phyloP scores from a whole-genome alignment of 2,888 invertebrate species.

The Melanostoma scalare region DNA sequence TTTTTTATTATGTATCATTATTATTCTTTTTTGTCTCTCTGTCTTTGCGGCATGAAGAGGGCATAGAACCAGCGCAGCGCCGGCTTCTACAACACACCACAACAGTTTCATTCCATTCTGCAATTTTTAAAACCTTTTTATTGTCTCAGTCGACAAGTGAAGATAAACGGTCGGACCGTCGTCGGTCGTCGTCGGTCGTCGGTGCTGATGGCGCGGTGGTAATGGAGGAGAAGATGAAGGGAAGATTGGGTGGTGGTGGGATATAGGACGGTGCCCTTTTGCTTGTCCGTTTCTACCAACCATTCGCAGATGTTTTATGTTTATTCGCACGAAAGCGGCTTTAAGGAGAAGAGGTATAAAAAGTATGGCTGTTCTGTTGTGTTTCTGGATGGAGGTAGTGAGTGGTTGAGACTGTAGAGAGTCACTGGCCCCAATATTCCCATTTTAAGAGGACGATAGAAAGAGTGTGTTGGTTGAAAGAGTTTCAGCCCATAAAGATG shows the following conservation, averaged over 20 bases:
- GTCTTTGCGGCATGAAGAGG: slow-evolving; percentile 25
- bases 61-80: slow-evolving; percentile 43
- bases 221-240: slow-evolving; percentile 5
- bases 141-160: slow-evolving; percentile 55
- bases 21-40: slow-evolving; percentile 15
- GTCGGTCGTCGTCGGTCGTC: too few species aligned
- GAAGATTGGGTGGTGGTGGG: neutral
- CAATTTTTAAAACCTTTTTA: slow-evolving; percentile 52
- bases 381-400: neutral
- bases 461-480: slow-evolving; percentile 5
- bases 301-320: slow-evolving; percentile 60
- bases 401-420: slow-evolving; percentile 2
- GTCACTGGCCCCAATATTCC: slow-evolving; percentile 48
- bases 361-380: neutral
- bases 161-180: slow-evolving; percentile 9
- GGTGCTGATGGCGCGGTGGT: neutral
- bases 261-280: slow-evolving; percentile 65
- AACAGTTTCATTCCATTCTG: slow-evolving; percentile 56
- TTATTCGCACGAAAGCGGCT: slow-evolving; percentile 37
- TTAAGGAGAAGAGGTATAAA: neutral
- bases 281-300: slow-evolving; percentile 37
- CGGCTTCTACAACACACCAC: slow-evolving; percentile 7
- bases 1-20: slow-evolving; percentile 32
- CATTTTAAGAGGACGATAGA: slow-evolving; percentile 13
- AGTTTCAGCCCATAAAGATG: slow-evolving; percentile 24